These are phyloP conservation scores for Mylabris phalerata DNA, from an alignment of 1,140 invertebrate genomes.

Conservation along the genomic window DNA sequence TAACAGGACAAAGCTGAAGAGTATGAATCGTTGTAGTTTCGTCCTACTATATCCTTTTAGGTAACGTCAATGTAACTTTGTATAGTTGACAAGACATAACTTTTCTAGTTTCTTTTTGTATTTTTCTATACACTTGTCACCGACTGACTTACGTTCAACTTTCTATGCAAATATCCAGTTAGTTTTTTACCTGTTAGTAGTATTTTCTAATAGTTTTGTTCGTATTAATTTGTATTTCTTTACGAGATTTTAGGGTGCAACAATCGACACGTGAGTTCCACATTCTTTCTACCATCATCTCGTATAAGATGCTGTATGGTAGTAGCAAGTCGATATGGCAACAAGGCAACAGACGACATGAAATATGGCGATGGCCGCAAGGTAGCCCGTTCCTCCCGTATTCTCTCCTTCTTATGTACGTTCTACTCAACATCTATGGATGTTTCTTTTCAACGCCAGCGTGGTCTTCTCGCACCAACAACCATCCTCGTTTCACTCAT, in stretches of 20 bases:
- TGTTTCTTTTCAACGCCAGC: conserved; percentile 10
- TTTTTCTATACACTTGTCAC: conserved; percentile 1
- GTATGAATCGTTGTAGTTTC: conserved; percentile 14
- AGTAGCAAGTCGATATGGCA: conserved; percentile 29
- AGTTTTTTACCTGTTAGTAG: conserved; percentile 25
- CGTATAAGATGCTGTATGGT: conserved; percentile 3
- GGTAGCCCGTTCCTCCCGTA: conserved; percentile 31
- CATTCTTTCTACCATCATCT: conserved; percentile 4
- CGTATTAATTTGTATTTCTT: too few relatives aligned
- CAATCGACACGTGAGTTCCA: conserved; percentile 17
- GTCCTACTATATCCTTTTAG: conserved; percentile 30
- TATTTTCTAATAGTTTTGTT: not conserved
- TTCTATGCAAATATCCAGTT: conserved; percentile 26
- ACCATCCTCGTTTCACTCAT: too few relatives aligned
- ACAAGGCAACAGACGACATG: conserved; percentile 36
- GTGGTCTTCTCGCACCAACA: too few relatives aligned
- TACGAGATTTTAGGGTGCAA: conserved; percentile 10
- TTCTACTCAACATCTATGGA: conserved; percentile 7
- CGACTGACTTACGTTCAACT: conserved; percentile 28
- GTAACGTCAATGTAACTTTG: conserved; percentile 13
- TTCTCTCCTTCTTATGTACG: conserved; percentile 22
- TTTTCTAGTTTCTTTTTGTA: conserved; percentile 22
- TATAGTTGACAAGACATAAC: conserved; percentile 34
- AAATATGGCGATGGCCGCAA: conserved; percentile 38
- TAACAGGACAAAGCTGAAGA: conserved; percentile 31